Conservation (phyloP, 2,888 invertebrate genomes). For the Morpho helenor region DNA sequence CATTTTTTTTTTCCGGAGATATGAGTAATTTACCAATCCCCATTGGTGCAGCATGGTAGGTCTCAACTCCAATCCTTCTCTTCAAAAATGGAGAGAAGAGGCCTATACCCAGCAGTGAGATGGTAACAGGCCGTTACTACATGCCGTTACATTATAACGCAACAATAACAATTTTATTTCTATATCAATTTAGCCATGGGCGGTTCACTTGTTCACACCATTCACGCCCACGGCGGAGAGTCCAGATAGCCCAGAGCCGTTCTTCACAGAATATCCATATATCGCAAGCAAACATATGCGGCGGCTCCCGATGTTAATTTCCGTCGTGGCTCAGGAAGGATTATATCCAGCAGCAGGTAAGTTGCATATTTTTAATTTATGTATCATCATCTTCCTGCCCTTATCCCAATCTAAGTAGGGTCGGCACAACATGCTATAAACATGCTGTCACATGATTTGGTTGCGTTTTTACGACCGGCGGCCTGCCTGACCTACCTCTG, state of each 20-base stretch:
- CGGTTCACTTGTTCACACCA: constrained; percentile 83
- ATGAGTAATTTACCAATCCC: background rate
- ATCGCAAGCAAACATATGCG: constrained; percentile 79
- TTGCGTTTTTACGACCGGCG: too few relatives aligned
- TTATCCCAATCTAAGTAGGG: too few relatives aligned
- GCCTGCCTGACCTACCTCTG: too few relatives aligned
- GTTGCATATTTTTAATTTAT: background rate
- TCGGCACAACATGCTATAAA: too few relatives aligned
- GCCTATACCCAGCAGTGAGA: too few relatives aligned
- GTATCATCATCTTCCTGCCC: too few relatives aligned
- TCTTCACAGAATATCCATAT: constrained; percentile 83
- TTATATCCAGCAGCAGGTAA: constrained; percentile 83
- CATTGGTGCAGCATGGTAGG: background rate
- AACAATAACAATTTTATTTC: too few relatives aligned
- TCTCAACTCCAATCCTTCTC: background rate
- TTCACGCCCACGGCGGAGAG: constrained; percentile 86
- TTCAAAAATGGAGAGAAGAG: too few relatives aligned
- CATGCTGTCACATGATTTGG: too few relatives aligned
- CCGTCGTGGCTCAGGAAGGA: constrained; percentile 85
- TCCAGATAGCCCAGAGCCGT: constrained; percentile 65
- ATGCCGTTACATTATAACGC: too few relatives aligned
- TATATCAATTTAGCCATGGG: constrained; percentile 53
- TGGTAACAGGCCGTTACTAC: too few relatives aligned
- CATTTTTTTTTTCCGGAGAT: background rate
- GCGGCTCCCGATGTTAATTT: constrained; percentile 84